Base-by-base conservation (phyloP, 2,888 invertebrate genomes). In the Poecilus cupreus region DNA sequence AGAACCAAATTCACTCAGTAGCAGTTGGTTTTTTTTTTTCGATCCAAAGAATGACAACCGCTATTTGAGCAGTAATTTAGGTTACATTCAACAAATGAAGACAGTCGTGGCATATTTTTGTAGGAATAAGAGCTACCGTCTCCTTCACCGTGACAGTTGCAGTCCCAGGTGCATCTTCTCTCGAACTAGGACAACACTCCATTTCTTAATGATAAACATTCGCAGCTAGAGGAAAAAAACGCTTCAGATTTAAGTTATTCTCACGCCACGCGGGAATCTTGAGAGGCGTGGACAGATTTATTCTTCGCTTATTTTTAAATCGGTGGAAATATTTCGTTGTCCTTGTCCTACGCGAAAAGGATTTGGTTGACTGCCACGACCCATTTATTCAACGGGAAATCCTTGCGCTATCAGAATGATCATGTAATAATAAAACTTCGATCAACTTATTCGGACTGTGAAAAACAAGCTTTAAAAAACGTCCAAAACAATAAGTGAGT, bases 251-350 rank as follows among this genome's bases (percentile, higher is more conserved):
- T 13, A 68, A 26, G 37, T 46, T 20, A 6, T 75, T 51, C 20
- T 13, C 26, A 2, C 43, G 43, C 13, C 5, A 22, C 13, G 49
- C 11, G 16, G 22, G 16, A 22, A 75, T 26, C 13, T 51, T 22
- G 20, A 26, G 32, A 26, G 24, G 75, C 32, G 75, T 24, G 49
- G 24, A 75, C 75, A 75, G 26, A 49, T 75, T 75, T 75, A 75
- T 75, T 51, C 75, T 75, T 51, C 24, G 22, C 26, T 75, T 75
- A 75, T 75, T 75, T 75, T 75, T 75, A 75, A 75, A 75, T 49
- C 13, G 32, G 32, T 32, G 32, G 20, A 13, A 51, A 26, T 24
- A 24, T 49, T 49, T 51, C 43, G 43, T 20, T 20, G 76, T 43
- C 76, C 76, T 76, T 76, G 76, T 76, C 57, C 76, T 57, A 20